Base-by-base conservation (phyloP, 37 sponge, comb jelly and placozoan species). In the Chondrosia reniformis region DNA sequence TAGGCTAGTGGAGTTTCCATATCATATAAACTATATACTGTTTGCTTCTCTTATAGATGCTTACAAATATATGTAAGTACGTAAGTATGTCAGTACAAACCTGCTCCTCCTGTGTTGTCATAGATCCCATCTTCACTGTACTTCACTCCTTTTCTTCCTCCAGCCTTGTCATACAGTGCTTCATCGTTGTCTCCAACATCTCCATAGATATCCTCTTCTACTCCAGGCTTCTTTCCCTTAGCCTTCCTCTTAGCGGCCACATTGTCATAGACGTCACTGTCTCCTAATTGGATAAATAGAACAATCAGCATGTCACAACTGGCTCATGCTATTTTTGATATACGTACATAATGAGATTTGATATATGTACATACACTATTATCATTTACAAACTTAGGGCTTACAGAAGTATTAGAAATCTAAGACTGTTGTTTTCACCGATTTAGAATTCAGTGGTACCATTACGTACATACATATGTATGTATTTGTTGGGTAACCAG, bases 91-190 rank as follows among this genome's bases (percentile, higher is more conserved):
- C n/a, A n/a, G n/a, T n/a, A n/a, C n/a, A n/a, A n/a, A n/a, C n/a
- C n/a, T n/a, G n/a, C n/a, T n/a, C n/a, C n/a, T n/a, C n/a, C n/a
- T 40, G 77, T 59, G 61, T 77, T 77, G 39, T 77, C 77, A 77
- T 77, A 77, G 55, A 77, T 0, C 13, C 77, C 77, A 7, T 55
- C 77, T 57, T 77, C 39, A 31, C 59, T 57, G 61, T 33, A 77
- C 25, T 37, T 58, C 77, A 77, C 58, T 9, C 43, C 72, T 13
- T 59, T 59, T 34, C 13, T 36, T 69, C 72, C 43, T 42, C 72
- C 44, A 37, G 72, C 72, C 4, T 31, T 69, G 72, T 69, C 72
- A 7, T 69, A 69, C 22, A 69, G 24, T 13, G 44, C 72, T 25
- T 69, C 72, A 25, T 25, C 72, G 8, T 19, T 44, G n/a, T 34